A percentile compares a stretch with the other conserved stretches of the same genome.
These are phyloP conservation scores for Falco naumanni DNA, from an alignment of 2,797 vertebrate genomes.

Conservation along the genomic window DNA sequence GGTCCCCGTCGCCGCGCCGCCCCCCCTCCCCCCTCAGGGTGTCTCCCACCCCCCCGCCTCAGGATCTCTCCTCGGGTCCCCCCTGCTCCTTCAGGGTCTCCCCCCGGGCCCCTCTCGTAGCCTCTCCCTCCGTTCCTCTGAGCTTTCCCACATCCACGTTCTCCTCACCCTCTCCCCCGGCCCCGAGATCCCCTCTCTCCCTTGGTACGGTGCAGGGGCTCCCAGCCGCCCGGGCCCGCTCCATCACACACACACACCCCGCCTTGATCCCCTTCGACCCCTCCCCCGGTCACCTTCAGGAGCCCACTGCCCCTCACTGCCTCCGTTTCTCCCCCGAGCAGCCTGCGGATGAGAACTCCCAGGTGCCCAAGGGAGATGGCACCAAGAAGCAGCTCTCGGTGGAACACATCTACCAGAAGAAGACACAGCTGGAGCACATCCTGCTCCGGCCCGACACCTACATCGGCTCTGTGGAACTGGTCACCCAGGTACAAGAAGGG, in stretches of 20 bases:
- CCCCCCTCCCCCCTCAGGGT: too few relatives aligned
- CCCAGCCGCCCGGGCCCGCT: too few relatives aligned
- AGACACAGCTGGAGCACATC: constrained; percentile 97
- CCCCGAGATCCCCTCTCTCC: too few relatives aligned
- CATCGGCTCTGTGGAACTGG: constrained; percentile 94
- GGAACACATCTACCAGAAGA: constrained; percentile 98
- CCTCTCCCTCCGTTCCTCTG: not conserved
- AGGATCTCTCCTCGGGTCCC: too few relatives aligned
- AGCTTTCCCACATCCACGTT: not conserved
- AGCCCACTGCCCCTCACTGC: not conserved
- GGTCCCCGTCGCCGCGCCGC: too few relatives aligned
- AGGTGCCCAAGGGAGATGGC: constrained; percentile 72
- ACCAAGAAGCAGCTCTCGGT: constrained; percentile 84
- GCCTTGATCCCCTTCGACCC: not conserved
- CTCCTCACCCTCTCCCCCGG: too few relatives aligned
- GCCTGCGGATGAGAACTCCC: constrained; percentile 84
- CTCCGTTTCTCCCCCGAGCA: constrained; percentile 25
- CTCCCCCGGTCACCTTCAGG: not conserved
- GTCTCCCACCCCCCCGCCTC: too few relatives aligned
- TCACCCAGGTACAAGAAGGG: constrained; percentile 84
- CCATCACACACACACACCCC: too few relatives aligned
- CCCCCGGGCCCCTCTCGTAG: not conserved
- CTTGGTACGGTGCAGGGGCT: too few relatives aligned
- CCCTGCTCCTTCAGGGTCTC: too few relatives aligned
- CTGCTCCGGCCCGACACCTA: constrained; percentile 97